Evolutionary conservation across 2,888 invertebrate species (phyloP).

Genomic region (Psococerastis gibbosa): DNA sequence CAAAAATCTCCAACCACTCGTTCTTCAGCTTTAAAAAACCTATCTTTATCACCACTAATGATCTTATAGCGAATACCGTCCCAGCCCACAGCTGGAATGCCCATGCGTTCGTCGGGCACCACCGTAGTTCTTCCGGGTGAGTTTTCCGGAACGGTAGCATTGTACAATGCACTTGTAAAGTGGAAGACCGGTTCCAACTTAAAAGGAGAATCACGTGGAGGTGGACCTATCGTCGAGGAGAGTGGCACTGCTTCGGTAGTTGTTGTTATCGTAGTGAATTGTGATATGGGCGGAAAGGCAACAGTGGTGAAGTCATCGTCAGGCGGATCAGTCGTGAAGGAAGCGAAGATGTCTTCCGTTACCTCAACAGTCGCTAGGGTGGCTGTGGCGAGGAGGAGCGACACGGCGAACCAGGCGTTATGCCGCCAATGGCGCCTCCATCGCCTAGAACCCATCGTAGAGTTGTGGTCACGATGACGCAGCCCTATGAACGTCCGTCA

Average conservation of each 20-base stretch:
- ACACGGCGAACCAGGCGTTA: background rate
- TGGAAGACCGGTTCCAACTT: constrained; percentile 29
- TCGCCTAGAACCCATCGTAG: background rate
- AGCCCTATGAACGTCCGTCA: background rate
- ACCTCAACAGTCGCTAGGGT: background rate
- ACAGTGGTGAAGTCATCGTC: background rate
- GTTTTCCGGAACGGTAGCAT: constrained; percentile 83
- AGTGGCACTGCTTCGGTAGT: background rate
- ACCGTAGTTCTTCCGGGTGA: constrained; percentile 63
- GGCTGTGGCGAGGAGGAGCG: constrained; percentile 6
- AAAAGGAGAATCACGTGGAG: constrained; percentile 5
- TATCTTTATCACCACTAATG: constrained; percentile 67
- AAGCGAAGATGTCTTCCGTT: background rate
- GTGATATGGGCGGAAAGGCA: background rate
- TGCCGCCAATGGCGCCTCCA: constrained; percentile 1
- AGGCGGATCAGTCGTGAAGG: background rate
- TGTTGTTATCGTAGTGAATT: background rate
- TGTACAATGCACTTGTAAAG: constrained; percentile 59
- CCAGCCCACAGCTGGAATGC: constrained; percentile 36
- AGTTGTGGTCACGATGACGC: background rate
- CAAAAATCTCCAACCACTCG: constrained; percentile 83
- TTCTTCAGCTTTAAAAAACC: constrained; percentile 85
- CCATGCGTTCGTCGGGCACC: constrained; percentile 58
- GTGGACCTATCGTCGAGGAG: background rate
- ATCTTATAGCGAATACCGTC: constrained; percentile 66